A percentile compares a stretch with the other conserved stretches of the same genome.
Conservation (phyloP, 2,797 vertebrate genomes). For the Chelon labrosus region DNA sequence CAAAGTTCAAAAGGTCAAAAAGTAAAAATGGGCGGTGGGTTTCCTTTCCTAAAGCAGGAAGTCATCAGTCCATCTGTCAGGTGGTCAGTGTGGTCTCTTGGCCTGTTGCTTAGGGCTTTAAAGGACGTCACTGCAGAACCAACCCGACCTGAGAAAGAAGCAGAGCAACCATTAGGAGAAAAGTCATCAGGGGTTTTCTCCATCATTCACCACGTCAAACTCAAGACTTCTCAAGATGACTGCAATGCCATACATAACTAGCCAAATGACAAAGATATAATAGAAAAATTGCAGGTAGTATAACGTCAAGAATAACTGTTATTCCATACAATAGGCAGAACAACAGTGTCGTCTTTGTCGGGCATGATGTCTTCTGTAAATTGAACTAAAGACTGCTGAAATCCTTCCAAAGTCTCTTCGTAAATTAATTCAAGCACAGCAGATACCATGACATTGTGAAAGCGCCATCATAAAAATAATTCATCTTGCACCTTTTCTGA, state of each 20-base stretch:
- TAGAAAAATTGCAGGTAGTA: too few relatives aligned
- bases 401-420: background rate
- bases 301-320: background rate
- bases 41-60: conserved; percentile 80
- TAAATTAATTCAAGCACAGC: too few relatives aligned
- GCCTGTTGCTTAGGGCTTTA: conserved; percentile 54
- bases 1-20: conserved; percentile 82
- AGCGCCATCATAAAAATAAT: background rate
- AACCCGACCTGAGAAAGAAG: conserved; percentile 89
- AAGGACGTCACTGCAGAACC: conserved; percentile 93
- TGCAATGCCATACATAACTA: too few relatives aligned
- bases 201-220: too few relatives aligned
- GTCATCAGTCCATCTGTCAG: conserved; percentile 78
- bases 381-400: background rate
- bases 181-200: too few relatives aligned
- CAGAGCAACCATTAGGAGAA: rapidly evolving
- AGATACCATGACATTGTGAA: background rate
- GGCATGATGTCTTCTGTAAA: background rate
- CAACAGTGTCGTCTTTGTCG: too few relatives aligned
- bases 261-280: too few relatives aligned
- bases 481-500: conserved; percentile 91
- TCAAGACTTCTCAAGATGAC: too few relatives aligned
- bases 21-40: conserved; percentile 80
- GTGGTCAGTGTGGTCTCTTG: conserved; percentile 78
- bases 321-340: background rate